Evolutionary conservation across 2,797 vertebrate species (phyloP).

Genomic region (Cetoscarus ocellatus): DNA sequence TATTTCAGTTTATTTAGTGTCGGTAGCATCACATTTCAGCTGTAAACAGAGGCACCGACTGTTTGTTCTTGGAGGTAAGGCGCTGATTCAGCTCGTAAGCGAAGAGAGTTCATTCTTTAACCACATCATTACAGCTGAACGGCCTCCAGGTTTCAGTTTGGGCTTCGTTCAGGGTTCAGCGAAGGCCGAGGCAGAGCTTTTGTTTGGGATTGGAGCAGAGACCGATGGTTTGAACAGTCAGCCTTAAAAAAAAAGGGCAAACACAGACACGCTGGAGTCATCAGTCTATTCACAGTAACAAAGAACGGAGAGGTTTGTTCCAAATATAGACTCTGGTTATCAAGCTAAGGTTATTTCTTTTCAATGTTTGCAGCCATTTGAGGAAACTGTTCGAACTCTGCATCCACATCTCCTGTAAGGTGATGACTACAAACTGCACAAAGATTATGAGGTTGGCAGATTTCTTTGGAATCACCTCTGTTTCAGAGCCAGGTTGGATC

Average conservation of each 20-base stretch:
- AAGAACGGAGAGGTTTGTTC: constrained; percentile 27
- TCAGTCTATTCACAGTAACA: constrained; percentile 33
- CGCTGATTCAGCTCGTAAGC: constrained; percentile 58
- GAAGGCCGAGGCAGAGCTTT: constrained; percentile 42
- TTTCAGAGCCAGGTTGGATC: constrained; percentile 6
- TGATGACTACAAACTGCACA: constrained; percentile 36
- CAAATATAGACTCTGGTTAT: constrained; percentile 22
- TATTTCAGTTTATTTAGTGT: constrained; percentile 40
- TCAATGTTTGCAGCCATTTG: neutral
- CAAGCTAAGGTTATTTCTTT: constrained; percentile 1
- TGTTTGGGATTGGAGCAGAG: constrained; percentile 58
- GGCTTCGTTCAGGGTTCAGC: constrained; percentile 60
- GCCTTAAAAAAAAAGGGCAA: constrained; percentile 35
- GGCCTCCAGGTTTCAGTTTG: constrained; percentile 59
- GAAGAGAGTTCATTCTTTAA: constrained; percentile 61
- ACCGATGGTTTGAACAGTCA: constrained; percentile 47
- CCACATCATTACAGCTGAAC: constrained; percentile 70
- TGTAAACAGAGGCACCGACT: constrained; percentile 41
- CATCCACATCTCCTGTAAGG: constrained; percentile 24
- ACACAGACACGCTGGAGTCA: constrained; percentile 58
- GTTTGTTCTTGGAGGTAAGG: constrained; percentile 50
- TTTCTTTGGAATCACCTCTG: constrained; percentile 4
- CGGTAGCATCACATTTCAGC: constrained; percentile 20
- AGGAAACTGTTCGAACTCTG: neutral
- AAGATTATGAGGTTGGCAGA: constrained; percentile 26